These are phyloP conservation scores for Gonocerus acuteangulatus DNA, from an alignment of 2,888 invertebrate genomes.

Conservation along the genomic window DNA sequence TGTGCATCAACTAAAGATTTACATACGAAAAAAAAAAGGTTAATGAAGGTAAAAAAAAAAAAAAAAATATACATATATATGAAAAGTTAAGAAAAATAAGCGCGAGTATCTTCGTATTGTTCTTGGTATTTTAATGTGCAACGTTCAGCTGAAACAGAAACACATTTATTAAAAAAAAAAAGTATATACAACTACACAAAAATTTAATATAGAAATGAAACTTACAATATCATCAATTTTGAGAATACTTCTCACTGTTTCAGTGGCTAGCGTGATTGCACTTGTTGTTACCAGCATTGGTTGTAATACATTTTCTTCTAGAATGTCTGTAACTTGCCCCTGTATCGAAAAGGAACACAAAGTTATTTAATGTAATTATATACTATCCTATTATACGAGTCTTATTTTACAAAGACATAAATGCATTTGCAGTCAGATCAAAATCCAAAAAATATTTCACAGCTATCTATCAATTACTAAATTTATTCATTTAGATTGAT, in stretches of 20 bases:
- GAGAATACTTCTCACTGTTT: constrained; percentile 93
- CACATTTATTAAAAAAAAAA: background rate
- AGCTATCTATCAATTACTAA: too few relatives aligned
- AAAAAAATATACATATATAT: too few relatives aligned
- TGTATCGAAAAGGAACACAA: constrained; percentile 24
- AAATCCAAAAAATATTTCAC: too few relatives aligned
- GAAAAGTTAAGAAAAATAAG: too few relatives aligned
- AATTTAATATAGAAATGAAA: constrained; percentile 36
- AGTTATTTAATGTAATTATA: background rate
- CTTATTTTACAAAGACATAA: too few relatives aligned
- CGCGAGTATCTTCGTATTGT: too few relatives aligned
- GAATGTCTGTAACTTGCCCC: constrained; percentile 91
- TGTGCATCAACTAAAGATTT: too few relatives aligned
- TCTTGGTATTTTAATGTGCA: background rate
- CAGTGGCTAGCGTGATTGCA: constrained; percentile 87
- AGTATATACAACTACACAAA: background rate
- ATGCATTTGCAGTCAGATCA: too few relatives aligned
- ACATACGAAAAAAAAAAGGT: too few relatives aligned
- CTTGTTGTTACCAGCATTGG: constrained; percentile 91
- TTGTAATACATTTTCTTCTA: constrained; percentile 94
- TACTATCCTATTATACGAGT: background rate
- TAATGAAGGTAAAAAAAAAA: too few relatives aligned
- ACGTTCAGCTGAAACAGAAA: constrained; percentile 24
- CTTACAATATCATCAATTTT: constrained; percentile 99
- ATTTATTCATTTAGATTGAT: too few relatives aligned